phyloP scores from a whole-genome alignment of 2,888 invertebrate genomes.

The Drosophila tripunctata region DNA sequence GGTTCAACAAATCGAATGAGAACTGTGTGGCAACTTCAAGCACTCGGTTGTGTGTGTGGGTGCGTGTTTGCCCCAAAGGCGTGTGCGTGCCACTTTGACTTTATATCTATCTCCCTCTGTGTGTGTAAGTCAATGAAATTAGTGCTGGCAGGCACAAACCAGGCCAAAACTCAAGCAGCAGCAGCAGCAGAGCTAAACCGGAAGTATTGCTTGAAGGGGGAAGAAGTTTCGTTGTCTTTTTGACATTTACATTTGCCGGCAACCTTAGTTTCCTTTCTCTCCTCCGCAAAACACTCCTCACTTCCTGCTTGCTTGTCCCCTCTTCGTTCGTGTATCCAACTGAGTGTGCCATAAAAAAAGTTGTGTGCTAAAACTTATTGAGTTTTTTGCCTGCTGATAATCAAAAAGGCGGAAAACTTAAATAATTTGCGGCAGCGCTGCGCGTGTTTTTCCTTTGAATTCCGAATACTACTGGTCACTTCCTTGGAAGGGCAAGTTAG shows the following conservation, averaged over 20 bases:
- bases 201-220: conserved; percentile 40
- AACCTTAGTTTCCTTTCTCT: not conserved
- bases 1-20: conserved; percentile 11
- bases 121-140: conserved; percentile 70
- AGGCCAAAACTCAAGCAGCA: conserved; percentile 8
- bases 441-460: conserved; percentile 26
- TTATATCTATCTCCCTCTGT: conserved; percentile 18
- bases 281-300: not conserved
- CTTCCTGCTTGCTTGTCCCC: not conserved
- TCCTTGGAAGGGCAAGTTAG: not conserved
- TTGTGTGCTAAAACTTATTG: conserved; percentile 56
- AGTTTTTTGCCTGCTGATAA: conserved; percentile 54
- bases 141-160: conserved; percentile 51
- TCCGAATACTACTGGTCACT: conserved; percentile 36
- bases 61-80: conserved; percentile 34
- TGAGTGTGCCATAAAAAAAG: conserved; percentile 40
- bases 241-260: conserved; percentile 63
- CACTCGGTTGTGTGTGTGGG: not conserved
- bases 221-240: conserved; percentile 50
- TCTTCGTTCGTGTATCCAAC: not conserved
- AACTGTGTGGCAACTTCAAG: conserved; percentile 39
- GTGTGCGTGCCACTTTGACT: conserved; percentile 46
- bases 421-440: conserved; percentile 53
- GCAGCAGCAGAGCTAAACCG: conserved; percentile 21
- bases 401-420: conserved; percentile 55